phyloP scores from a whole-genome alignment of 2,888 invertebrate species.

The Polyommatus iphigenia region DNA sequence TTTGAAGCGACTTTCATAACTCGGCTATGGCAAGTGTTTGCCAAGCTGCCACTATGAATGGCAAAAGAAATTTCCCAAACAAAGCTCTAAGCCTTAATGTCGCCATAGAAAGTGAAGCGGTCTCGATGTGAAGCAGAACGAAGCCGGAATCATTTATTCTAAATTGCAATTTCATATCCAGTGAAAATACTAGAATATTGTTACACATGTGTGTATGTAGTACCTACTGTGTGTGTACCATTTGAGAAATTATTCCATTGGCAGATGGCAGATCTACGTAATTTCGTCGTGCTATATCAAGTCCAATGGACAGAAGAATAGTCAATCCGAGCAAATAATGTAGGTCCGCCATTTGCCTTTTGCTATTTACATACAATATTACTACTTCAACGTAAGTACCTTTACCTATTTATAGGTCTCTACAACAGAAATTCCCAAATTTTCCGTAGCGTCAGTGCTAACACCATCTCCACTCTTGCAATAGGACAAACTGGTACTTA shows the following conservation, averaged over 20 bases:
- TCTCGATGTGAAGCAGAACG: conserved; percentile 69
- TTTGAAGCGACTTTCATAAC: background rate
- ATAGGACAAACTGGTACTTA: too few species aligned
- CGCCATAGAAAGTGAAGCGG: conserved; percentile 70
- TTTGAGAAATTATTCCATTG: background rate
- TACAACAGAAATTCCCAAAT: too few species aligned
- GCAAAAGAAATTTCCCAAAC: conserved; percentile 27
- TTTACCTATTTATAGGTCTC: too few species aligned
- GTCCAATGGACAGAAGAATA: too few species aligned
- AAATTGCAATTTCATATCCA: conserved; percentile 40
- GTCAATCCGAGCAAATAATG: too few species aligned
- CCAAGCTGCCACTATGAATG: conserved; percentile 18
- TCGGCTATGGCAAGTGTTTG: background rate
- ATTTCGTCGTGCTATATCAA: too few species aligned
- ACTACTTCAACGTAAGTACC: too few species aligned
- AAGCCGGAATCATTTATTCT: conserved; percentile 50
- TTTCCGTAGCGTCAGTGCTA: too few species aligned
- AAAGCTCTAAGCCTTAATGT: conserved; percentile 47
- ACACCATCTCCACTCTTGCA: too few species aligned
- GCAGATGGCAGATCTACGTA: background rate
- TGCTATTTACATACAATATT: too few species aligned
- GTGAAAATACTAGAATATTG: conserved; percentile 42
- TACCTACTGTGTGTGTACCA: background rate
- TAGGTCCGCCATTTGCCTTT: too few species aligned
- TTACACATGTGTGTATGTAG: conserved; percentile 3